A percentile compares a stretch with the other conserved stretches of the same genome.
These are phyloP conservation scores for Sebastes vulpes DNA, from an alignment of 2,797 vertebrate species.

Conservation along the genomic window DNA sequence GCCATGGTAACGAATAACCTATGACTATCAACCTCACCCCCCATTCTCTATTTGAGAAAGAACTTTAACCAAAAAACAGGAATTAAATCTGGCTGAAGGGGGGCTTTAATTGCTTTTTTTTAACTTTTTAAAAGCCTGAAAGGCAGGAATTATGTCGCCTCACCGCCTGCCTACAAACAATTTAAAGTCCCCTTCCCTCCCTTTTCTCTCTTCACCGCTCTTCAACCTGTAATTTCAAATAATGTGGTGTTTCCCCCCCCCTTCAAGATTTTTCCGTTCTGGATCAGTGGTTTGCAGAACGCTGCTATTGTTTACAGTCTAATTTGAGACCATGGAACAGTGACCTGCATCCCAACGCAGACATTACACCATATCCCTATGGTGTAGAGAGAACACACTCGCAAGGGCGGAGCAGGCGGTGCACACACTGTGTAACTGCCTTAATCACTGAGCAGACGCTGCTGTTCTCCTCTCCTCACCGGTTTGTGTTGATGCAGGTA, in stretches of 20 bases:
- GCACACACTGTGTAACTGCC: conserved; percentile 30
- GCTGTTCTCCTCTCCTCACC: conserved; percentile 11
- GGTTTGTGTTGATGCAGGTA: conserved; percentile 52
- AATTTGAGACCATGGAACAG: conserved; percentile 35
- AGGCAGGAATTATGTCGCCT: conserved; percentile 2
- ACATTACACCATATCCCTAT: conserved; percentile 16
- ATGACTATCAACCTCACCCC: too few species aligned
- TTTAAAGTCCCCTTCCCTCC: neutral
- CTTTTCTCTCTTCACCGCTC: neutral
- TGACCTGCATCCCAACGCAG: conserved; percentile 59
- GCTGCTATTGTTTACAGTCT: conserved; percentile 54
- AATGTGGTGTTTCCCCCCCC: neutral
- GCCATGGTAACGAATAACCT: too few species aligned
- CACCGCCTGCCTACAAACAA: neutral
- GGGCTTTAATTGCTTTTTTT: neutral
- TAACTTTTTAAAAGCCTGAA: neutral
- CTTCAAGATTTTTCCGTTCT: neutral
- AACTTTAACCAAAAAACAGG: too few species aligned
- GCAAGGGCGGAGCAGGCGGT: conserved; percentile 21
- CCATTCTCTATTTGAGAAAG: too few species aligned
- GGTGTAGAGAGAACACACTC: neutral
- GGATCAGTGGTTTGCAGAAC: conserved; percentile 23
- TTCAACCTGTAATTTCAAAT: conserved; percentile 37
- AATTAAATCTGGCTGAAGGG: neutral
- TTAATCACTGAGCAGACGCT: conserved; percentile 22